A percentile compares a stretch with the other conserved stretches of the same genome.
phyloP scores from a whole-genome alignment of 1,140 invertebrate species.

The Parapsyche elsis region DNA sequence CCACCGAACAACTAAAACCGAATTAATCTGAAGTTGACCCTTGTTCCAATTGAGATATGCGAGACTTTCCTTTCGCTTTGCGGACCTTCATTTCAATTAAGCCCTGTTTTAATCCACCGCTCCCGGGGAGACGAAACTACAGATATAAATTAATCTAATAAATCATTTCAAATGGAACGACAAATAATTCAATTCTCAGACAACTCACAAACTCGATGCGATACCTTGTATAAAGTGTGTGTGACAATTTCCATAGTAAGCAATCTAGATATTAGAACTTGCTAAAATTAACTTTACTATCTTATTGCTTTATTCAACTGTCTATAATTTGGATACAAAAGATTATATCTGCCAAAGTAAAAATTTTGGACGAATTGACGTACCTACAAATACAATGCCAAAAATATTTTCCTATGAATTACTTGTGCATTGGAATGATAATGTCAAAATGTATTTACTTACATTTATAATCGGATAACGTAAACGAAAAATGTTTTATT shows the following conservation, averaged over 20 bases:
- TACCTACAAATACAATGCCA: no score
- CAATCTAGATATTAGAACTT: no score
- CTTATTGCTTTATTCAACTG: no score
- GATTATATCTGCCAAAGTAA: no score
- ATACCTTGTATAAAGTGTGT: neutral
- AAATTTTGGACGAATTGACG: no score
- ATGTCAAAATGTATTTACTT: no score
- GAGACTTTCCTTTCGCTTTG: neutral
- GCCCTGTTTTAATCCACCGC: constrained; percentile 37
- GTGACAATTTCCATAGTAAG: neutral
- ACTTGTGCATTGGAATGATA: no score
- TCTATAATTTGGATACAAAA: no score
- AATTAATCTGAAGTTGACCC: constrained; percentile 50
- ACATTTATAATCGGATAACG: no score
- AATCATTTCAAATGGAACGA: constrained; percentile 36
- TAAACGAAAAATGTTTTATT: no score
- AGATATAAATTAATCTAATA: constrained; percentile 40
- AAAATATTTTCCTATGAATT: no score
- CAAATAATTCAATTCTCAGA: constrained; percentile 20
- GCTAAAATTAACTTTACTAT: no score
- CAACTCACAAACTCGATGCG: neutral
- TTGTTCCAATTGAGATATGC: constrained; percentile 46
- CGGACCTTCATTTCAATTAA: constrained; percentile 44
- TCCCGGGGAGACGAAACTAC: constrained; percentile 33
- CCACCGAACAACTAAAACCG: constrained; percentile 37